Conservation (phyloP, 2,888 invertebrate genomes). For the Philereme transversata region DNA sequence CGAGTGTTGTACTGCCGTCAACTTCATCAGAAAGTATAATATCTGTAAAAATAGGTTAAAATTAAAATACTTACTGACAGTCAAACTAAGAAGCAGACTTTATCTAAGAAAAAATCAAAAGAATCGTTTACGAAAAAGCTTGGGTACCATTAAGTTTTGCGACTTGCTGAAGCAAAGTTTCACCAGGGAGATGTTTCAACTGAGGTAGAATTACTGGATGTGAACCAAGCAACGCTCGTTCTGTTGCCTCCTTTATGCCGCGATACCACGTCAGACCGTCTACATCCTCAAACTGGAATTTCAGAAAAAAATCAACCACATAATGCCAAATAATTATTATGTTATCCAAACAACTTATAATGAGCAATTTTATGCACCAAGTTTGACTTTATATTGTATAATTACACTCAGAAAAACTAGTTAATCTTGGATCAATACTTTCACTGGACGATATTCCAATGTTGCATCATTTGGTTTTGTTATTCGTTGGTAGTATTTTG, state of each 20-base stretch:
- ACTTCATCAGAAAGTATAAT: slow-evolving; percentile 12
- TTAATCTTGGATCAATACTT: too few species aligned
- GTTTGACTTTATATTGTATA: too few species aligned
- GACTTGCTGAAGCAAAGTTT: slow-evolving; percentile 22
- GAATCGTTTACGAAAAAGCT: too few species aligned
- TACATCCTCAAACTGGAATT: slow-evolving; percentile 13
- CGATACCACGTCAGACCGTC: slow-evolving; percentile 19
- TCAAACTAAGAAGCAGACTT: too few species aligned
- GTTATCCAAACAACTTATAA: too few species aligned
- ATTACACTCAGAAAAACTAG: too few species aligned
- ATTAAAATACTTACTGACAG: too few species aligned
- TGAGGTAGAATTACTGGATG: slow-evolving; percentile 20
- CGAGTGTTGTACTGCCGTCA: slow-evolving; percentile 11
- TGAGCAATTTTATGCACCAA: too few species aligned
- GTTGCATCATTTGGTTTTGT: too few species aligned
- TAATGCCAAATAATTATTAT: not conserved
- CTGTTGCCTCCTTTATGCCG: slow-evolving; percentile 17
- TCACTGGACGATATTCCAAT: too few species aligned
- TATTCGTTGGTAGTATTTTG: too few species aligned
- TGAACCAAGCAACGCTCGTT: slow-evolving; percentile 12
- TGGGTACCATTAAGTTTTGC: slow-evolving; percentile 16
- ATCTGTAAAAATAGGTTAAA: slow-evolving; percentile 15
- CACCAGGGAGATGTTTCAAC: slow-evolving; percentile 3
- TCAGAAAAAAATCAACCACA: not conserved
- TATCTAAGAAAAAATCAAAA: too few species aligned